Evolutionary conservation across 2,888 invertebrate genomes (phyloP).

Genomic region (Spodoptera exigua): DNA sequence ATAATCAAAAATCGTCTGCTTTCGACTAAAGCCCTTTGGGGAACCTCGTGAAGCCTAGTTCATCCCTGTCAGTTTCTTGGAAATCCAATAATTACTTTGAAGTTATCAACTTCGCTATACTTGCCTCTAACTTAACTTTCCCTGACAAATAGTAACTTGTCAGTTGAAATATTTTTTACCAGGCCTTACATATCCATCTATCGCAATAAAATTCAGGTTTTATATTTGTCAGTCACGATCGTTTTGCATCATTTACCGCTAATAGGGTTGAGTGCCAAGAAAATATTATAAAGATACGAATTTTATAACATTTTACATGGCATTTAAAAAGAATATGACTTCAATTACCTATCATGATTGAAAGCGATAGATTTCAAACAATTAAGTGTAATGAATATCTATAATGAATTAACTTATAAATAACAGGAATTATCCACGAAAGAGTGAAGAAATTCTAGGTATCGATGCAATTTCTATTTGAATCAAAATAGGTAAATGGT

Average conservation of each 20-base stretch:
- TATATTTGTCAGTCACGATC: constrained; percentile 33
- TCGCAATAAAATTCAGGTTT: constrained; percentile 38
- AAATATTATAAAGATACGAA: constrained; percentile 2
- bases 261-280: constrained; percentile 9
- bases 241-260: constrained; percentile 11
- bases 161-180: constrained; percentile 39
- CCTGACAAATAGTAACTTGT: constrained; percentile 38
- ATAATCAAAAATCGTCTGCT: background rate
- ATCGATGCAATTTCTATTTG: constrained; percentile 18
- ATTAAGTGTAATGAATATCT: too few species aligned
- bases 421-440: too few species aligned
- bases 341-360: too few species aligned
- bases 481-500: constrained; percentile 20
- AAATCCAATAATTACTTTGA: constrained; percentile 21
- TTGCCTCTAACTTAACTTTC: constrained; percentile 36
- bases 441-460: constrained; percentile 4
- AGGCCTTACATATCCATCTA: constrained; percentile 32
- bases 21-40: constrained; percentile 6
- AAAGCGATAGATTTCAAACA: too few species aligned
- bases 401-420: too few species aligned
- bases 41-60: constrained; percentile 24
- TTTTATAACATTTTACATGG: background rate
- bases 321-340: too few species aligned
- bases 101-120: constrained; percentile 23
- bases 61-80: constrained; percentile 17